Percentiles rank a stretch among this genome's conserved stretches.
These are phyloP conservation scores for Bursaphelenchus okinawaensis DNA, from an alignment of 2,888 invertebrate species.

Conservation along the genomic window DNA sequence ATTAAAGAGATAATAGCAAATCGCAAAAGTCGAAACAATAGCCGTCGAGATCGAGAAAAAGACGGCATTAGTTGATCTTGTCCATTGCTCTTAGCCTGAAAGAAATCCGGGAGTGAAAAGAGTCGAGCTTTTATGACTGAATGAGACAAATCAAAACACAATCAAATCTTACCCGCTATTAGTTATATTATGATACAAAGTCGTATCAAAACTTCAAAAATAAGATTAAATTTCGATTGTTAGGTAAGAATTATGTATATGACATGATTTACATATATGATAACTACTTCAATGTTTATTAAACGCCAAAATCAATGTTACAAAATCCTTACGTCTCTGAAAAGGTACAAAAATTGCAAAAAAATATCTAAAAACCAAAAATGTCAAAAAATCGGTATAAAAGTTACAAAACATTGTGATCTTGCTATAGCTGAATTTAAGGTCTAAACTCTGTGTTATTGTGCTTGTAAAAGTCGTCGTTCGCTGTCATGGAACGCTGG, in stretches of 20 bases:
- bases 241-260: not conserved
- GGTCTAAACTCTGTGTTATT: constrained; percentile 9
- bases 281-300: no score
- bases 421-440: not conserved
- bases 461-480: constrained; percentile 11
- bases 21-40: not conserved
- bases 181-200: no score
- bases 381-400: not conserved
- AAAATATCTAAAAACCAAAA: not conserved
- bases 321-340: no score
- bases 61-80: not conserved
- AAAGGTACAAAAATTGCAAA: no score
- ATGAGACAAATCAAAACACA: not conserved
- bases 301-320: no score
- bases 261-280: no score
- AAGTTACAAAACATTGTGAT: not conserved
- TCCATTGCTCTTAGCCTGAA: not conserved
- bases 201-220: not conserved
- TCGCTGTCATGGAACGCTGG: not conserved
- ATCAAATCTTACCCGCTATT: not conserved
- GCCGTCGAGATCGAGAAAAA: not conserved
- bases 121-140: not conserved
- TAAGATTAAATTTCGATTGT: not conserved
- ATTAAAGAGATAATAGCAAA: not conserved
- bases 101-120: not conserved